Evolutionary conservation across 2,113 vertebrate genomes (phyloP), one percentile per base, ranked within the genome.

Genomic region (Crotophaga sulcirostris): DNA sequence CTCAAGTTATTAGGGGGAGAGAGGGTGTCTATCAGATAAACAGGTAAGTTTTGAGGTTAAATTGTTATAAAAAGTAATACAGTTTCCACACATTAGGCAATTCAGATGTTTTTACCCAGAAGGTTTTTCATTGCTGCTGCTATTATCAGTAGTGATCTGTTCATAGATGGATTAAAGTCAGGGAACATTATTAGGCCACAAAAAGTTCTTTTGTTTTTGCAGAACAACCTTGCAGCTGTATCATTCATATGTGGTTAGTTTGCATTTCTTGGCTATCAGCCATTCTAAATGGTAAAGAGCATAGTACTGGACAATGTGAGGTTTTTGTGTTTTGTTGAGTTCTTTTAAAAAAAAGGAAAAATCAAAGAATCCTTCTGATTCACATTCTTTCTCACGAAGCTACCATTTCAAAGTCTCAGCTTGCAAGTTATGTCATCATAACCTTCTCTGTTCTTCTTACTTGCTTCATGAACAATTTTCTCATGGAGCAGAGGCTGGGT

Each of bases 401-500:
- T 96, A 21, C 55, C 17, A 8, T 96, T 94, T 95, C 92, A 97
- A 97, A 95, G 34, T 62, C 82, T 96, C 14, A 59, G 64, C 72
- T 47, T 44, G 60, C 36, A 55, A 66, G 45, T 91, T 93, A 79
- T 84, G 62, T 73, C 84, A 83, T 79, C 40, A 26, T 84, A 88
- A 79, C 79, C 87, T 88, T 60, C 52, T 94, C 73, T 75, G 59
- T 40, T 94, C 88, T 84, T 85, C 70, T 91, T 86, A 31, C 55
- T 93, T 90, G 62, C 42, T 63, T 96, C 80, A 58, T 67, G 63
- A 84, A 67, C 70, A 72, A 24, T 81, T n/a, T 87, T 94, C 69
- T 87, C 83, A 80, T 79, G 34, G 86, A 89, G 40, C 38, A 84
- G 7, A 28, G 38, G 34, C 68, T 82, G 59, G 54, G 64, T 94